phyloP scores from a whole-genome alignment of 2,113 vertebrate genomes.

The Myiagra hebetior region DNA sequence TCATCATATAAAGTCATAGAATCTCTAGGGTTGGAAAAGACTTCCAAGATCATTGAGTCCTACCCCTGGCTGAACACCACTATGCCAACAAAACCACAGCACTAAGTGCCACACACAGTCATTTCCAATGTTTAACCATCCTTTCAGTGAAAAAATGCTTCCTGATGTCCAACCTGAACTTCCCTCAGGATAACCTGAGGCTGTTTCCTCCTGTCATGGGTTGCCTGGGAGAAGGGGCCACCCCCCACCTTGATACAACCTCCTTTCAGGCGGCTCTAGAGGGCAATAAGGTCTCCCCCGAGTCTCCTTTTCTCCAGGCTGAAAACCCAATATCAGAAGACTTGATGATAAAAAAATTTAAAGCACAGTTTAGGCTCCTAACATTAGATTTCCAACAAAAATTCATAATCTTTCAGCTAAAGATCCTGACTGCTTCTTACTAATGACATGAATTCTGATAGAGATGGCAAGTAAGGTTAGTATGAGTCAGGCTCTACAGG shows the following conservation, averaged over 20 bases:
- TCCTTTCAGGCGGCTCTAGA: neutral
- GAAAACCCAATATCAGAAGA: neutral
- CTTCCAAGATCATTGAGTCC: neutral
- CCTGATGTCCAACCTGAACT: neutral
- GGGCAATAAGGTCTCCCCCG: neutral
- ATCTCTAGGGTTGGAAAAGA: neutral
- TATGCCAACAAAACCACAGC: neutral
- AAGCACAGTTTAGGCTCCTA: neutral
- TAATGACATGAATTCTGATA: neutral
- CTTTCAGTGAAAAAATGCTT: neutral
- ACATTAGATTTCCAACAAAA: neutral
- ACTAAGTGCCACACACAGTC: neutral
- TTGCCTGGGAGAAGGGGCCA: neutral
- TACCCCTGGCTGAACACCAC: neutral
- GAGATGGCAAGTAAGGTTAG: neutral
- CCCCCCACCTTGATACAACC: neutral
- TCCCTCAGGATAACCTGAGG: neutral
- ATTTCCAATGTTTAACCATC: neutral
- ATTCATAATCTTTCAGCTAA: neutral
- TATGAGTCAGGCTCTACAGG: neutral
- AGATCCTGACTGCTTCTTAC: neutral
- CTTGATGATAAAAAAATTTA: neutral
- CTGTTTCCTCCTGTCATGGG: neutral
- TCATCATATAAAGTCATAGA: neutral
- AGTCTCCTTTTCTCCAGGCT: neutral